These are phyloP conservation scores for Mormyrus lacerda DNA, from an alignment of 2,113 vertebrate genomes.

Conservation along the genomic window DNA sequence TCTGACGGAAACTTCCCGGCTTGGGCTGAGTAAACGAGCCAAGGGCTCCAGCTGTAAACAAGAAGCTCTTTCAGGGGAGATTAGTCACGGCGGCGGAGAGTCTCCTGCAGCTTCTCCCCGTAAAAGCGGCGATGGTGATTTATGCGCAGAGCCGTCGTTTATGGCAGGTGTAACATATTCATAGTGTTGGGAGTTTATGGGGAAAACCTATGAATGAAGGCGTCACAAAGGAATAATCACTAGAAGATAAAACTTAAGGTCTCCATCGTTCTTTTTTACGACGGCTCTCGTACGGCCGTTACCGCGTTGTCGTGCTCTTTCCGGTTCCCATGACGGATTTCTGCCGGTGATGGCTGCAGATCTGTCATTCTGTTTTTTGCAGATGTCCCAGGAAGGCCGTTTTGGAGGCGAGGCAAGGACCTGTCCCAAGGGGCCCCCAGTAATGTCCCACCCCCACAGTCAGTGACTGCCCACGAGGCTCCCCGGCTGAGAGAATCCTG, in stretches of 20 bases:
- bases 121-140: neutral
- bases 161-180: neutral
- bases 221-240: neutral
- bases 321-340: neutral
- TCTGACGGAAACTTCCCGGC: neutral
- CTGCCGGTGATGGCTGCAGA: neutral
- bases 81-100: neutral
- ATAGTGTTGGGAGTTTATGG: neutral
- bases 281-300: neutral
- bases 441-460: slow-evolving; percentile 25
- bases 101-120: neutral
- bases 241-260: neutral
- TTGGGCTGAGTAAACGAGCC: neutral
- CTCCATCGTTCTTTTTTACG: neutral
- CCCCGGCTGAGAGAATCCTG: slow-evolving; percentile 26
- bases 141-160: neutral
- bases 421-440: slow-evolving; percentile 28
- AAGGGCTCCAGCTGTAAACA: neutral
- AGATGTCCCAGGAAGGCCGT: slow-evolving; percentile 49
- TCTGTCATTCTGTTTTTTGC: slow-evolving; percentile 1
- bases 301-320: neutral
- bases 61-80: neutral
- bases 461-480: slow-evolving; percentile 46
- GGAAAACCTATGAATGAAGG: neutral
- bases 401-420: slow-evolving; percentile 48